Evolutionary conservation across 1,140 invertebrate genomes (phyloP), one percentile per base, ranked within the genome.

Genomic region (Wasmannia auropunctata): DNA sequence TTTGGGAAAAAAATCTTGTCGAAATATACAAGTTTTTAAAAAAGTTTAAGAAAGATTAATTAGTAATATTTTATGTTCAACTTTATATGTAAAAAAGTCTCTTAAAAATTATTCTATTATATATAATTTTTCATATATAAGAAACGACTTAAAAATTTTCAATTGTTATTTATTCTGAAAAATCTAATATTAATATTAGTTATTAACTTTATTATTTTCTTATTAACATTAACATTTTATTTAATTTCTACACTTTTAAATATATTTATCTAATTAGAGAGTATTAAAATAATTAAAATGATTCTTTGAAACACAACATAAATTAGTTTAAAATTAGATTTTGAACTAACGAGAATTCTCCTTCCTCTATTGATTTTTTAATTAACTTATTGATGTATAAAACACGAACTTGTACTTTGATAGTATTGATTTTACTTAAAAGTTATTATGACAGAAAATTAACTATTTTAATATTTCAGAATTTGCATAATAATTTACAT

Each of bases 401-500:
- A 10, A 34, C 10, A 22, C 22, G 14, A 65, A 65, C 10, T 65
- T 40, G 14, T 37, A 40, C 40, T 37, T 37, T 40, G n/a, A 22
- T 34, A 62, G 19, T n/a, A 37, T 37, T 4, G 8, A 65, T 65
- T 65, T 65, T 37, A 65, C 10, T 37, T 19, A n/a, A 37, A 65
- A 65, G 4, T 1, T 65, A 37, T 22, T 6, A 65, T 1, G 2
- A 10, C 2, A 62, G 60, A 62, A 62, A 62, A 65, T 65, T 65
- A 65, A 65, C 31, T 65, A 40, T 65, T 37, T 65, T 37, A 2
- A 8, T 31, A 34, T 16, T 63, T 34, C 60, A 65, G n/a, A 65
- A 40, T 65, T 65, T 65, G 31, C 34, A 65, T 40, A 65, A 40
- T 65, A 40, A 40, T 65, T 65, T 65, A 65, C 2, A 65, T 65